phyloP scores from a whole-genome alignment of 2,797 vertebrate genomes.

The Pteropus rufus region DNA sequence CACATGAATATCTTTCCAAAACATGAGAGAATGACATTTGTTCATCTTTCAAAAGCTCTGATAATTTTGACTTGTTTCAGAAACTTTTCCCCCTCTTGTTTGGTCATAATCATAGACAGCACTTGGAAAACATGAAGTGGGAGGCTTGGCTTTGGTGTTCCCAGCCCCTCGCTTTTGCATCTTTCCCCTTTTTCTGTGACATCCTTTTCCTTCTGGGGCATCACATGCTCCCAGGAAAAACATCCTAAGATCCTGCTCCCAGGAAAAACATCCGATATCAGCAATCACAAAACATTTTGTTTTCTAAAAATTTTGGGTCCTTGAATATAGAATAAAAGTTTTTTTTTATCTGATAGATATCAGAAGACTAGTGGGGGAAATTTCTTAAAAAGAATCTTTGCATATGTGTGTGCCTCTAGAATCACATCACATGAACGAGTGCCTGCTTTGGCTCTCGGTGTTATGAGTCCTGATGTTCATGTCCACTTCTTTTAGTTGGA shows the following conservation, averaged over 20 bases:
- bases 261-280: not conserved
- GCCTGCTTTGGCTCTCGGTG: not conserved
- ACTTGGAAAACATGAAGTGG: not conserved
- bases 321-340: not conserved
- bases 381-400: not conserved
- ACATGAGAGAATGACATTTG: not conserved
- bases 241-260: too few relatives aligned
- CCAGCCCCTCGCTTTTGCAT: not conserved
- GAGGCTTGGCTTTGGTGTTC: not conserved
- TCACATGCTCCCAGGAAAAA: not conserved
- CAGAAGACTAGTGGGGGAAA: not conserved
- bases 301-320: not conserved
- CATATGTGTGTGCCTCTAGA: not conserved
- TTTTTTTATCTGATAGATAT: not conserved
- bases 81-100: not conserved
- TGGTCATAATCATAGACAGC: not conserved
- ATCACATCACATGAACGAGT: not conserved
- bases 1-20: not conserved
- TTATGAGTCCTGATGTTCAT: not conserved
- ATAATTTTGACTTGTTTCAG: constrained; percentile 5
- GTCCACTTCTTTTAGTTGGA: not conserved
- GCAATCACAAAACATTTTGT: not conserved
- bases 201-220: not conserved
- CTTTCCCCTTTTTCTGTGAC: not conserved
- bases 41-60: not conserved